phyloP scores from a whole-genome alignment of 2,113 vertebrate genomes.

The Tapirus terrestris region DNA sequence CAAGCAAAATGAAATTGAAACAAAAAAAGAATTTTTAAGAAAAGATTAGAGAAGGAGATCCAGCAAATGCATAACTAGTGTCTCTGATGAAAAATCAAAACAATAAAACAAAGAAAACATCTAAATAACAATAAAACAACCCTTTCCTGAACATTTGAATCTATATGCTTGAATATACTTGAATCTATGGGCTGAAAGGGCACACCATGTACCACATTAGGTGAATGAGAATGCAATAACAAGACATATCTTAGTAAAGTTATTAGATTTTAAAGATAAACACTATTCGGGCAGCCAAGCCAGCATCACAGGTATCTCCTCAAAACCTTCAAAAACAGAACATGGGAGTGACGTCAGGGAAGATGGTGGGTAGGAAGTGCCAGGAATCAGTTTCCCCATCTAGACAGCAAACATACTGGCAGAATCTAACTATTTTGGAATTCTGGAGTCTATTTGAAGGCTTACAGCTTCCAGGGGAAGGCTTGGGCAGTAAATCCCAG shows the following conservation, averaged over 20 bases:
- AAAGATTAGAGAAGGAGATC: neutral
- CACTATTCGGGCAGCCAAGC: neutral
- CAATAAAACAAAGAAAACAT: neutral
- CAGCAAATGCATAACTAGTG: neutral
- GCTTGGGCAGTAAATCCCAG: neutral
- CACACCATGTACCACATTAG: neutral
- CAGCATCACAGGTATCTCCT: neutral
- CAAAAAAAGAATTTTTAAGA: neutral
- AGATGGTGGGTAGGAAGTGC: neutral
- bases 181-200: neutral
- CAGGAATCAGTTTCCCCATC: neutral
- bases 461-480: neutral
- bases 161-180: neutral
- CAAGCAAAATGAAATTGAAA: neutral
- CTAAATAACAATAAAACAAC: neutral
- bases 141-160: neutral
- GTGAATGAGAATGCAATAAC: neutral
- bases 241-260: neutral
- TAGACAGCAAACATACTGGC: neutral
- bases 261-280: neutral
- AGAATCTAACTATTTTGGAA: neutral
- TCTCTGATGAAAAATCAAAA: neutral
- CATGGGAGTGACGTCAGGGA: neutral
- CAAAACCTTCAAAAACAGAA: neutral
- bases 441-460: neutral